Evolutionary conservation across 2,113 vertebrate genomes (phyloP).

Genomic region (Tyto alba): DNA sequence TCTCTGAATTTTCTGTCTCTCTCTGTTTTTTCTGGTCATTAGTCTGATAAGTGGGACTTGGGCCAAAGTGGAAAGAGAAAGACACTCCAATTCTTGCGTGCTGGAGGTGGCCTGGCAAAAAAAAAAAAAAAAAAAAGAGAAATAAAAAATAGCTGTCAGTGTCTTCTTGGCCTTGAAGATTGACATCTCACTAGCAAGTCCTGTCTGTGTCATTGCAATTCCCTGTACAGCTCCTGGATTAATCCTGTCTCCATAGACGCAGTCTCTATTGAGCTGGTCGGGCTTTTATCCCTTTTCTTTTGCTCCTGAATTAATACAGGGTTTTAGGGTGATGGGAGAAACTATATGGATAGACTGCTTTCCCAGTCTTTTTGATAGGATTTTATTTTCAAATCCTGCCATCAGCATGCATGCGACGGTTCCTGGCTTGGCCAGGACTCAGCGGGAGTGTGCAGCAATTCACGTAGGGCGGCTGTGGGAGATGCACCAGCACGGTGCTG

Average conservation of each 20-base stretch:
- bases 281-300: not conserved
- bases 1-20: not conserved
- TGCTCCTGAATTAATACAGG: not conserved
- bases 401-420: rapidly evolving
- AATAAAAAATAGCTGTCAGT: not conserved
- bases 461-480: not conserved
- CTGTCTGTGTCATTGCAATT: not conserved
- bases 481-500: not conserved
- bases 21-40: not conserved
- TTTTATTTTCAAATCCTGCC: not conserved
- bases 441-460: rapidly evolving
- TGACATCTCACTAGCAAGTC: not conserved
- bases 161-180: not conserved
- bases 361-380: not conserved
- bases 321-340: not conserved
- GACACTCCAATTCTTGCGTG: not conserved
- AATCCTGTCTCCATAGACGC: not conserved
- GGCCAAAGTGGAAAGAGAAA: not conserved
- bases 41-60: not conserved
- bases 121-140: not conserved
- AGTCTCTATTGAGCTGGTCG: not conserved
- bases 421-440: not conserved
- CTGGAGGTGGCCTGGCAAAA: not conserved
- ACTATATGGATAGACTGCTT: not conserved
- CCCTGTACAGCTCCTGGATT: not conserved